These are phyloP conservation scores for Ips typographus DNA, from an alignment of 1,140 invertebrate species.

Conservation along the genomic window DNA sequence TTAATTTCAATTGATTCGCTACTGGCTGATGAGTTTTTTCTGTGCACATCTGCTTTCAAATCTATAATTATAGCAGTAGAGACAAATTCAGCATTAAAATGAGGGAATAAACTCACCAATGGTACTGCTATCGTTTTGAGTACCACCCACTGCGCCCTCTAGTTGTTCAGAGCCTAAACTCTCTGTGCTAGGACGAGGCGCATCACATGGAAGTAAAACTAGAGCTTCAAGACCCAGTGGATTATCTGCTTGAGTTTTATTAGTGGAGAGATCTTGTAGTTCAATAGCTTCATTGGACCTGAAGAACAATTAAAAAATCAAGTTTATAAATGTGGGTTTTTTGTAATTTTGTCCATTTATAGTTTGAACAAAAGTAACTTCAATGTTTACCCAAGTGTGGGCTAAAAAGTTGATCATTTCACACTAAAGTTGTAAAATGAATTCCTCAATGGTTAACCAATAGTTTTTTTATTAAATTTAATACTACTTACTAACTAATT, in stretches of 20 bases:
- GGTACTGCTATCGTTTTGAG: conserved; percentile 58
- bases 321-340: neutral
- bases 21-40: conserved; percentile 87
- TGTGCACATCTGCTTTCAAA: conserved; percentile 89
- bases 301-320: conserved; percentile 37
- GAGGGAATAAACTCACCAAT: conserved; percentile 58
- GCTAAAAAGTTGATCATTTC: no score
- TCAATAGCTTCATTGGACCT: conserved; percentile 81
- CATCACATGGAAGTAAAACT: no score
- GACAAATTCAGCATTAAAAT: neutral
- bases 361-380: no score
- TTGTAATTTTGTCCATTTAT: no score
- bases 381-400: no score
- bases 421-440: no score
- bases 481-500: no score
- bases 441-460: no score
- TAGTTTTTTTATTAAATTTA: no score
- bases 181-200: conserved; percentile 47
- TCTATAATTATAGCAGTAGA: conserved; percentile 54
- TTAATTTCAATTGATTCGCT: conserved; percentile 54
- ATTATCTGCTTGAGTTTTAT: neutral
- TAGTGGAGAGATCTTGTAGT: conserved; percentile 60
- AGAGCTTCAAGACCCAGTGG: neutral
- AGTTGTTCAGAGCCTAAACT: conserved; percentile 65
- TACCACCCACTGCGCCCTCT: conserved; percentile 38